A percentile compares a stretch with the other conserved stretches of the same genome.
phyloP scores from a whole-genome alignment of 2,797 vertebrate species.

The Acanthurus lineatus region DNA sequence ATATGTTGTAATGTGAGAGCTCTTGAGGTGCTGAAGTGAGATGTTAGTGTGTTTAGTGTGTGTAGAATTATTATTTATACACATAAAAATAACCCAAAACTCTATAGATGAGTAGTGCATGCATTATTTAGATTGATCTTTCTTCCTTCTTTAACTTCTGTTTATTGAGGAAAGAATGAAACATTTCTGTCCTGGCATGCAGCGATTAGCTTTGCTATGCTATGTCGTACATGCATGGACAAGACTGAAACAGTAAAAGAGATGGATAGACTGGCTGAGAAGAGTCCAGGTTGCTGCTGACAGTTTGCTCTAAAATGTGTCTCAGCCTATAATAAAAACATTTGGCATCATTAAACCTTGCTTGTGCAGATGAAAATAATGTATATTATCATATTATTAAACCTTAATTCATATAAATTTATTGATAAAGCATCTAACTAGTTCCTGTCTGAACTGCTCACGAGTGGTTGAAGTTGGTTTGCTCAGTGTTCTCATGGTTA shows the following conservation, averaged over 20 bases:
- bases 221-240: conserved; percentile 3
- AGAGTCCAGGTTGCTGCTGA: conserved; percentile 19
- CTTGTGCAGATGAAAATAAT: too few species aligned
- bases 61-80: neutral
- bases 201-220: neutral
- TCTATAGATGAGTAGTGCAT: too few species aligned
- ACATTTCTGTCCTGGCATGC: neutral
- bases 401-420: too few species aligned
- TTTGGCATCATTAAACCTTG: too few species aligned
- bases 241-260: neutral
- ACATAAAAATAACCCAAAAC: neutral
- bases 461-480: neutral
- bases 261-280: neutral
- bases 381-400: too few species aligned
- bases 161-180: neutral
- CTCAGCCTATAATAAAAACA: too few species aligned
- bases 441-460: too few species aligned
- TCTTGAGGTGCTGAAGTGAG: neutral
- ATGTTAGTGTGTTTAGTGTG: too few species aligned
- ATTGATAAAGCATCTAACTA: too few species aligned
- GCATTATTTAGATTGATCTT: too few species aligned
- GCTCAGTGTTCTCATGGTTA: neutral
- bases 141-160: neutral
- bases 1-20: neutral
- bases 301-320: neutral